Conservation (phyloP, 2,113 vertebrate species). For the Saccopteryx leptura region DNA sequence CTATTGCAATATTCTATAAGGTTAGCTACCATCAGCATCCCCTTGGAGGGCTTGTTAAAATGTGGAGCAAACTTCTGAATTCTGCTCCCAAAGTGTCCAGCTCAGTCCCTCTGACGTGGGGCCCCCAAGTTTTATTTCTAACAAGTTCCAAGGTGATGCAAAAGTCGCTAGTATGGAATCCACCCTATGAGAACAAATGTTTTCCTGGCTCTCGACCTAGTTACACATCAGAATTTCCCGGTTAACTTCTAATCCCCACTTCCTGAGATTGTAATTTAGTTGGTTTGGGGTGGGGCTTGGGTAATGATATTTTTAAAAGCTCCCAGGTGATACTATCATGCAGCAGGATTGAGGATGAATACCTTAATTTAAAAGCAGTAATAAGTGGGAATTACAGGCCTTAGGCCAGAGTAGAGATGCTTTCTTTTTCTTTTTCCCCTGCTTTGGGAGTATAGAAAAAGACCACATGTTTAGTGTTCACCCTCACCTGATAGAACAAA, state of each 20-base stretch:
- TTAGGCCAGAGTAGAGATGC: not conserved
- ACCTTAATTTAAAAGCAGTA: not conserved
- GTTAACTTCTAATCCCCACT: not conserved
- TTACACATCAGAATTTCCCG: not conserved
- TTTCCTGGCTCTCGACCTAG: not conserved
- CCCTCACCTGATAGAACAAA: not conserved
- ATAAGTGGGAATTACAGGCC: not conserved
- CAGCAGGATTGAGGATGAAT: not conserved
- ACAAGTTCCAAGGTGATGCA: not conserved
- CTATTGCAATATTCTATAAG: not conserved
- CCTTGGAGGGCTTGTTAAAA: constrained; percentile 43
- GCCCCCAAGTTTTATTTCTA: not conserved
- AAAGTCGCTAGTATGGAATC: not conserved
- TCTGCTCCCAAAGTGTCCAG: not conserved
- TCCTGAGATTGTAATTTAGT: constrained; percentile 1
- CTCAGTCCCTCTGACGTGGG: not conserved
- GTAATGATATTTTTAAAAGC: not conserved
- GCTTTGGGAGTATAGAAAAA: not conserved
- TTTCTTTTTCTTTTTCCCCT: not conserved
- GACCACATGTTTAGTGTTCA: not conserved
- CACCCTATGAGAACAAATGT: not conserved
- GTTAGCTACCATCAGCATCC: not conserved
- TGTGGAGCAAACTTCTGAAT: not conserved
- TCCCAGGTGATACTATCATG: not conserved
- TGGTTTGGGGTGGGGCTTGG: not conserved